Evolutionary conservation across 2,888 invertebrate genomes (phyloP), one percentile per base, ranked within the genome.

Genomic region (Megaustenia siamemsis): DNA sequence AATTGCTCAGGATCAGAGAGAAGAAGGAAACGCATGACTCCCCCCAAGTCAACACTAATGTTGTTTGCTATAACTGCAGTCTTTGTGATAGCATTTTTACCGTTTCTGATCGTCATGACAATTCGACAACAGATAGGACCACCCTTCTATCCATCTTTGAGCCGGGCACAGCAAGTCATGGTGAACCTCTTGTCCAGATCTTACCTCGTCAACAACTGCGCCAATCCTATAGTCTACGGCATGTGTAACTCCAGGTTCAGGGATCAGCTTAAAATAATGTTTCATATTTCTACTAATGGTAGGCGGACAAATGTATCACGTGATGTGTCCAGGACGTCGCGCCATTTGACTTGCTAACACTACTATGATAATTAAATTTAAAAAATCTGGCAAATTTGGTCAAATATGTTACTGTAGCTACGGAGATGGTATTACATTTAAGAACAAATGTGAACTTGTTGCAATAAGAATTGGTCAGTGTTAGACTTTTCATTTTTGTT

Each of bases 191-290:
- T 88, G 63, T 56, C 87, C 40, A 82, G 88, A n/a, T 89, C 88
- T 35, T 88, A 88, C 82, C 83, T 89, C n/a, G 84, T 89, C 35
- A 89, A 89, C 86, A 88, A 87, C 86, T 86, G 88, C 73, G 85
- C 88, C 69, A 89, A 89, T 80, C 88, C 88, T 3, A 78, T 89
- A 18, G 86, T 89, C 18, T 89, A 89, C 81, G 87, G 88, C 5
- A 82, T 88, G 49, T 85, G 86, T 40, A 89, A 88, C 75, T 83
- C 83, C 21, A 85, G 86, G 84, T 89, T 89, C 81, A 53, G 89
- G 18, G 56, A 83, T 8, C 86, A 88, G 78, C 79, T 84, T 32
- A 68, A 49, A 76, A 71, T 63, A 24, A 60, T 86, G 43, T 86
- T 82, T 28, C 28, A 73, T 24, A 15, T 66, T 24, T 21, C 56